Evolutionary conservation across 1,140 invertebrate genomes (phyloP), one percentile per base, ranked within the genome.

Genomic region (Cyclina sinensis): DNA sequence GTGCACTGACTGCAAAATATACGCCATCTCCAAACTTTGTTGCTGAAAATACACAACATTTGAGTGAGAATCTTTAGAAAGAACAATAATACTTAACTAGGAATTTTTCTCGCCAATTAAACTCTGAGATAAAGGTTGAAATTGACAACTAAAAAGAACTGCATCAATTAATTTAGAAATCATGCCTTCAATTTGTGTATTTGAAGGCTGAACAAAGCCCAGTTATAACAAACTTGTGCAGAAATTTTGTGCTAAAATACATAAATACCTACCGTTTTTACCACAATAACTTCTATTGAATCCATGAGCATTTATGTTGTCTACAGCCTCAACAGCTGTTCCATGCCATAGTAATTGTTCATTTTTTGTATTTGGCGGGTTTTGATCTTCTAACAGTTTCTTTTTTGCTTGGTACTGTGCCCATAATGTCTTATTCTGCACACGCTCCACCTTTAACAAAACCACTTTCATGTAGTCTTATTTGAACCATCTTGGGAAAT

Each of bases 261-360:
- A 46, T 27, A 54, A 54, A 37, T 46, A 70, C 76, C 35, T 68
- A 91, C 91, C 89, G 83, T 90, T 91, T 57, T 90, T 82, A 9
- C 89, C 85, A 92, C 90, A 92, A 70, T 90, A 92, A 74, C 91
- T 92, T 57, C 92, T 84, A 65, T 93, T 93, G 68, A 93, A 93
- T 32, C 92, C 92, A 80, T 91, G 84, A 32, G 46, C 81, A 43
- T 92, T 93, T 59, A 93, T 93, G 43, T 86, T 89, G 57, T 90
- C 84, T 32, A 91, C 68, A 32, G 91, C 74, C 9, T 87, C 51
- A 9, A 51, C 37, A n/a, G 84, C 62, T 24, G 91, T 91, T 0
- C 91, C 90, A 88, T 93, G 92, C 91, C 91, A 94, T 5, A 94
- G 84, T 14, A 81, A 79, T 24, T 62, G 74, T 73, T 94, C 93